Conservation (phyloP, 2,113 vertebrate species). For the Leptodactylus fuscus region DNA sequence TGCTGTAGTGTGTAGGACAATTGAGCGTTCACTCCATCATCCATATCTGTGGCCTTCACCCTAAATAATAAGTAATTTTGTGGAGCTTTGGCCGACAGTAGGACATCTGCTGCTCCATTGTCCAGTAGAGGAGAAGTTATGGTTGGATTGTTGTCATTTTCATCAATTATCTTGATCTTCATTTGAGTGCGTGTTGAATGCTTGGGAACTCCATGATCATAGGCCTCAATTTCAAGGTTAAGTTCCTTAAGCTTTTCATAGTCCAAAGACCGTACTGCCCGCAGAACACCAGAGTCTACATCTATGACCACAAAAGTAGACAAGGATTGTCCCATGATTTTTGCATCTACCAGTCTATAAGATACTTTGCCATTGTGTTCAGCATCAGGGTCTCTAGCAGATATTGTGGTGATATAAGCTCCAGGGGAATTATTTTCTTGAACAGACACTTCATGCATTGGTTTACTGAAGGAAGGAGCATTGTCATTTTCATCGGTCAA, state of each 20-base stretch:
- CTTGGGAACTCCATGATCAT: conserved; percentile 67
- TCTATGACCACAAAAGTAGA: conserved; percentile 71
- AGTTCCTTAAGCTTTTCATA: conserved; percentile 67
- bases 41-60: conserved; percentile 67
- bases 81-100: conserved; percentile 65
- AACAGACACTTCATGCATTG: conserved; percentile 83
- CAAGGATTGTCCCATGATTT: conserved; percentile 58
- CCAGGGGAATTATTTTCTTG: conserved; percentile 88
- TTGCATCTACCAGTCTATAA: conserved; percentile 72
- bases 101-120: conserved; percentile 68
- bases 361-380: conserved; percentile 74
- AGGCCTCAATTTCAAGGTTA: conserved; percentile 69
- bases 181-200: conserved; percentile 66
- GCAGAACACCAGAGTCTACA: conserved; percentile 67
- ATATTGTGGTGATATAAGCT: conserved; percentile 83
- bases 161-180: conserved; percentile 70
- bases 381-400: conserved; percentile 82
- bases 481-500: conserved; percentile 93
- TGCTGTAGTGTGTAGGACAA: conserved; percentile 69
- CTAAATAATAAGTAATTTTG: conserved; percentile 68
- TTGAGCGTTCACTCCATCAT: conserved; percentile 66
- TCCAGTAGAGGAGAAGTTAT: conserved; percentile 68
- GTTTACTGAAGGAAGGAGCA: conserved; percentile 80
- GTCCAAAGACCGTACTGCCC: conserved; percentile 70
- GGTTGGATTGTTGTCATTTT: conserved; percentile 72